These are phyloP conservation scores for Saturnia pavonia DNA, from an alignment of 2,888 invertebrate species.

Conservation along the genomic window DNA sequence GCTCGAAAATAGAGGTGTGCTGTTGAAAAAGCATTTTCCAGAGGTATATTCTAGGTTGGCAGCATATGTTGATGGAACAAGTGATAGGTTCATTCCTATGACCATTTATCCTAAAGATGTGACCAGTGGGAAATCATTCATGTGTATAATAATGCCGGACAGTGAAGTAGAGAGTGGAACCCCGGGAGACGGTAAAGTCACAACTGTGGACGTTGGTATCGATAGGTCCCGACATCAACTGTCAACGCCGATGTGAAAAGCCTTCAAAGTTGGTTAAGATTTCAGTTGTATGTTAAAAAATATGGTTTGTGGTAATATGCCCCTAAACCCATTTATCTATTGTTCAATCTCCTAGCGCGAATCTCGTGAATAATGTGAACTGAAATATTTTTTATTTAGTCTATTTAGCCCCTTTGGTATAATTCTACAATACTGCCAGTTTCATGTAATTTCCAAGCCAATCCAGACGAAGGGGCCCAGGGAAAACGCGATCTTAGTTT, in stretches of 20 bases:
- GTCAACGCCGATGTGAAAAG: constrained; percentile 74
- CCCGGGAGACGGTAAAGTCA: constrained; percentile 81
- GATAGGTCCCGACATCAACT: constrained; percentile 77
- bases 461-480: no score
- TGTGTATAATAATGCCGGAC: constrained; percentile 96
- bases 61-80: constrained; percentile 89
- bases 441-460: no score
- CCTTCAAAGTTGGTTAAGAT: constrained; percentile 4
- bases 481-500: no score
- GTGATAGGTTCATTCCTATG: constrained; percentile 91
- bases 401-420: no score
- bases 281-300: constrained; percentile 24
- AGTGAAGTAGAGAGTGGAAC: constrained; percentile 84
- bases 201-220: constrained; percentile 84
- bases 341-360: constrained; percentile 38
- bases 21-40: constrained; percentile 91
- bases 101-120: constrained; percentile 93
- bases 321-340: constrained; percentile 31
- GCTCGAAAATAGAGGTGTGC: constrained; percentile 90
- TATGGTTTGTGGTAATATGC: constrained; percentile 22
- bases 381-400: background rate
- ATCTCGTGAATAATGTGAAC: constrained; percentile 38
- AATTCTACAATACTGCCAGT: no score
- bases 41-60: constrained; percentile 91
- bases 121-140: constrained; percentile 90